Evolutionary conservation across 2,888 invertebrate genomes (phyloP), one percentile per base, ranked within the genome.

Genomic region (Endotricha flammealis): DNA sequence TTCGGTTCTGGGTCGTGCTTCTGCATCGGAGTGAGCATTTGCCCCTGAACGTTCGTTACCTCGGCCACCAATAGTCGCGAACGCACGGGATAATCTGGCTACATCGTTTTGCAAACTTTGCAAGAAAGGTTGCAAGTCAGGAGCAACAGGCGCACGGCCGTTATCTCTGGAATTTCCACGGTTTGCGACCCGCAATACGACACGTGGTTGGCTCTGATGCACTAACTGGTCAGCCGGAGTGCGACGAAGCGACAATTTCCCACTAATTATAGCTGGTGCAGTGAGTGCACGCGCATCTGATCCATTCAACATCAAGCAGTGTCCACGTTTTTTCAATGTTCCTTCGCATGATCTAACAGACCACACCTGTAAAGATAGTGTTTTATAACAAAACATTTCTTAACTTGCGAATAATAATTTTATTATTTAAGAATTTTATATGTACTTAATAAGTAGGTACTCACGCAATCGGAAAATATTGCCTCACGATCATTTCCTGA

Each of bases 401-500:
- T 20, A 3, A 25, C 2, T 35, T 34, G 34, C 8, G 14, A 14
- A 29, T 24, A 16, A 12, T 5, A 24, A 8, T 29, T 13, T 9
- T 20, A 25, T 36, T 29, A 16, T 13, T 2, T 11, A 23, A 12
- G 3, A 30, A n/a, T n/a, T 24, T n/a, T 14, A 14, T 23, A 14
- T 28, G 5, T 30, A 14, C 2, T 27, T 33, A n/a, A 28, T 20
- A 29, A 28, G 5, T 12, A 12, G 10, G 12, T 31, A 70, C 83
- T 74, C 66, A 86, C 86, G 46, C 68, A 68, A 44, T 86, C 83
- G 12, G 80, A 75, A 53, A 86, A 86, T 48, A 85, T 82, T 36
- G 83, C 85, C 67, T 86, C 85, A 29, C 85, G 68, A 41, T 85
- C 83, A 53, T 77, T 81, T 40, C 86, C 86, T 42, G 83, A 81